Conservation (phyloP, 2,797 vertebrate genomes). For the Hyperoplus immaculatus region DNA sequence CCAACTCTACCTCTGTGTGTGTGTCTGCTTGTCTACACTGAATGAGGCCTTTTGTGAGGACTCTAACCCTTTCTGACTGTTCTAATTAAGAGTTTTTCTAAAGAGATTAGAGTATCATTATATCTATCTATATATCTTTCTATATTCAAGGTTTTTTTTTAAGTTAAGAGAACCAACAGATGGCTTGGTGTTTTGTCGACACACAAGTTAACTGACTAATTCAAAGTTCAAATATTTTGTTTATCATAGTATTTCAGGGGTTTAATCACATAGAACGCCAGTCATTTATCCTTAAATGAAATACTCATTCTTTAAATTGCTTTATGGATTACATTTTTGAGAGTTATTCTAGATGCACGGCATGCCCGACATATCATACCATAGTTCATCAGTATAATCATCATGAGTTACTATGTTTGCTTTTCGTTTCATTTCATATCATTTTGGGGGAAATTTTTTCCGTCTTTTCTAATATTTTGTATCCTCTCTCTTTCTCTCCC, state of each 20-base stretch:
- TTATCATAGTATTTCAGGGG: neutral
- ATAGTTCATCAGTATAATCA: neutral
- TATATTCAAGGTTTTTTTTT: neutral
- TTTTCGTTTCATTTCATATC: too few relatives aligned
- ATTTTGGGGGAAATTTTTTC: neutral
- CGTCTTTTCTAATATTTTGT: constrained; percentile 7
- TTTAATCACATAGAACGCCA: neutral
- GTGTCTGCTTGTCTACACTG: constrained; percentile 12
- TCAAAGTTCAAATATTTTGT: neutral
- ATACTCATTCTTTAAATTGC: too few relatives aligned
- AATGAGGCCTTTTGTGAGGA: constrained; percentile 20
- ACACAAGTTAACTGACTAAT: neutral
- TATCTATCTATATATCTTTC: neutral
- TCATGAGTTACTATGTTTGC: neutral
- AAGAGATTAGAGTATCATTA: neutral
- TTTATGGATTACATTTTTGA: neutral
- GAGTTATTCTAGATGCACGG: neutral
- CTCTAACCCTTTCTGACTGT: neutral
- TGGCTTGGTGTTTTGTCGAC: neutral
- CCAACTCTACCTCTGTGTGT: constrained; percentile 18
- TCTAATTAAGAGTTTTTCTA: neutral
- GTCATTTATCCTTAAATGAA: neutral
- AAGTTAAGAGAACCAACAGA: neutral
- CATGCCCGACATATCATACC: neutral
- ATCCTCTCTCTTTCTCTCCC: constrained; percentile 8